These are phyloP conservation scores for Scleropages formosus DNA, from an alignment of 2,797 vertebrate species.

Conservation along the genomic window DNA sequence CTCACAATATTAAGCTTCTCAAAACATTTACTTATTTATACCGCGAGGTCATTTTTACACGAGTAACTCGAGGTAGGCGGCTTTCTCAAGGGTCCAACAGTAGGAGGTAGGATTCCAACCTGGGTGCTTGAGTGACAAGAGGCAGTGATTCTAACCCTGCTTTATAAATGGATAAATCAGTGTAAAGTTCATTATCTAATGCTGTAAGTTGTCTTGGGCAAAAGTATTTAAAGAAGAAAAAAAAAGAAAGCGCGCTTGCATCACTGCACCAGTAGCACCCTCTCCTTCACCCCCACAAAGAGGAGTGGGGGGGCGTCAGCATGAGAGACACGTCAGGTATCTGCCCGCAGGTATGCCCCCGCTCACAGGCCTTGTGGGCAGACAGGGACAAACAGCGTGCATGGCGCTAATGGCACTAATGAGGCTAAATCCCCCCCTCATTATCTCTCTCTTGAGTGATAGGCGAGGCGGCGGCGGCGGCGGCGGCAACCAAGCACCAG, in stretches of 20 bases:
- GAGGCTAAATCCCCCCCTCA: conserved; percentile 62
- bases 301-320: conserved; percentile 38
- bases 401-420: conserved; percentile 65
- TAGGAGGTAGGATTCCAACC: no score
- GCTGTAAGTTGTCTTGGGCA: background rate
- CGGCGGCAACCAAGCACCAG: conserved; percentile 6
- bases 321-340: conserved; percentile 62
- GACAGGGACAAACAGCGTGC: conserved; percentile 42
- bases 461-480: conserved; percentile 41
- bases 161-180: no score
- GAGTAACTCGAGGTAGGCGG: no score
- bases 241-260: background rate
- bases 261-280: conserved; percentile 11
- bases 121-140: no score
- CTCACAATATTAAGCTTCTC: no score
- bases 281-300: background rate
- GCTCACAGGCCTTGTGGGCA: conserved; percentile 54
- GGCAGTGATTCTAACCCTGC: no score
- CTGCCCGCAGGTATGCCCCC: conserved; percentile 31
- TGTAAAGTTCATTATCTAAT: background rate
- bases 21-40: no score
- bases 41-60: no score
- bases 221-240: no score
- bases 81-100: no score
- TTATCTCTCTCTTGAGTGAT: conserved; percentile 65